Evolutionary conservation across 2,888 invertebrate genomes (phyloP).

Genomic region (Himalopsyche kuldschensis): DNA sequence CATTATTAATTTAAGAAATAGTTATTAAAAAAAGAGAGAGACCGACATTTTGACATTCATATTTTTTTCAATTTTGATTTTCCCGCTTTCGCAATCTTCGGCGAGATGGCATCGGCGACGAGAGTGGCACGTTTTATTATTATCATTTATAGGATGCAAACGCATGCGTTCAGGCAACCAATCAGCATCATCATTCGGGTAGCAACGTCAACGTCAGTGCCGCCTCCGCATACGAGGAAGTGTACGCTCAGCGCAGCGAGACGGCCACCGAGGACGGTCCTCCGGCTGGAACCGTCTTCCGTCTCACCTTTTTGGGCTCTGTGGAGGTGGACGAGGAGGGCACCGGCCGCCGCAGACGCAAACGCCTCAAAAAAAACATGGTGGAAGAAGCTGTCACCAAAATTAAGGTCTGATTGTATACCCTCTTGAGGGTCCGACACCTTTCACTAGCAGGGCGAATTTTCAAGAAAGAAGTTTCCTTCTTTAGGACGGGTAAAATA

Average conservation of each 20-base stretch:
- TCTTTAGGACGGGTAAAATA: background rate
- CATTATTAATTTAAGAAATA: background rate
- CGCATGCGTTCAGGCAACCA: conserved; percentile 39
- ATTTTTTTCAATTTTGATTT: background rate
- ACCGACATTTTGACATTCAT: conserved; percentile 29
- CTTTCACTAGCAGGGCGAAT: background rate
- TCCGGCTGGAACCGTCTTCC: conserved; percentile 73
- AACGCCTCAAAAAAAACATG: conserved; percentile 84
- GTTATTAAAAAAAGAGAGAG: conserved; percentile 27
- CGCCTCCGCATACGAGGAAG: conserved; percentile 33
- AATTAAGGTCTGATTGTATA: conserved; percentile 70
- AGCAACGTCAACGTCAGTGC: conserved; percentile 13
- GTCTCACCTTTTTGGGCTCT: conserved; percentile 81
- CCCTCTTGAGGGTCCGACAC: conserved; percentile 33
- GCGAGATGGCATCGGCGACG: conserved; percentile 24
- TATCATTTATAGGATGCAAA: conserved; percentile 38
- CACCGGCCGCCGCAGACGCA: conserved; percentile 68
- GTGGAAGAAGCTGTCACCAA: conserved; percentile 85
- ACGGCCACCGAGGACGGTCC: conserved; percentile 52
- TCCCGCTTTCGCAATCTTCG: background rate
- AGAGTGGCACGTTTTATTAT: conserved; percentile 37
- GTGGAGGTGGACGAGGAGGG: conserved; percentile 84
- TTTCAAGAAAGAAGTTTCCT: background rate
- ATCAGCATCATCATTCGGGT: conserved; percentile 31
- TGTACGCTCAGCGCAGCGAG: conserved; percentile 43